phyloP scores from a whole-genome alignment of 92 coral and sea anemone genomes.

The Anthopleura xanthogrammica region DNA sequence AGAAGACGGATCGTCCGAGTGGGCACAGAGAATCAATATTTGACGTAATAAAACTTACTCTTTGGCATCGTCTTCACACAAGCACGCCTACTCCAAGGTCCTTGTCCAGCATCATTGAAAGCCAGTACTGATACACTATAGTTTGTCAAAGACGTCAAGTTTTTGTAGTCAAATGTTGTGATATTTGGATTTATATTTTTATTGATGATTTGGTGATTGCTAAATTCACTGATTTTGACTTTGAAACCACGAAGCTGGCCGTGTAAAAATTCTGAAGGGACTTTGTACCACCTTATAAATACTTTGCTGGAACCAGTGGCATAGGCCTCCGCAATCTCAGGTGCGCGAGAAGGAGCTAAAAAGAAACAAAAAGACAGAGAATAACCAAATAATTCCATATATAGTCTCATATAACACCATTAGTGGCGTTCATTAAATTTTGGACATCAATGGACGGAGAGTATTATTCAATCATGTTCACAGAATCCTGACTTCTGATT shows the following conservation, averaged over 20 bases:
- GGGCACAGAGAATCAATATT: neutral
- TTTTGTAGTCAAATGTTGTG: neutral
- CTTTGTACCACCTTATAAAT: slow-evolving; percentile 34
- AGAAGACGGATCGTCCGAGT: neutral
- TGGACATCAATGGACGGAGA: no score
- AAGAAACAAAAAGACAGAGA: no score
- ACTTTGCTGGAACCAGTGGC: slow-evolving; percentile 29
- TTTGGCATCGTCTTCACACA: slow-evolving; percentile 21
- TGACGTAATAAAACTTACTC: slow-evolving; percentile 5
- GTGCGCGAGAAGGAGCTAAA: slow-evolving; percentile 35
- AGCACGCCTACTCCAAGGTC: slow-evolving; percentile 34
- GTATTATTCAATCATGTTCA: no score
- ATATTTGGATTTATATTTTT: neutral
- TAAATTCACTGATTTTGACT: neutral
- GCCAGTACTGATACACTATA: slow-evolving; percentile 38
- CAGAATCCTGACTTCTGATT: no score
- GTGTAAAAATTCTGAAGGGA: slow-evolving; percentile 25
- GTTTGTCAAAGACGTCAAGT: slow-evolving; percentile 42
- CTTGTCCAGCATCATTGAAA: slow-evolving; percentile 32
- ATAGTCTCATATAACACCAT: no score
- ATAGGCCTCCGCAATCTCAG: slow-evolving; percentile 11
- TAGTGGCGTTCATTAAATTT: no score
- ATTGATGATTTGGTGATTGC: neutral
- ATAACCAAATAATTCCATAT: no score
- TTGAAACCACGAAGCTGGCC: slow-evolving; percentile 29